Percentiles rank a stretch among this genome's conserved stretches.
These are phyloP conservation scores for Torymus auratus DNA, from an alignment of 2,888 invertebrate genomes.

Conservation along the genomic window DNA sequence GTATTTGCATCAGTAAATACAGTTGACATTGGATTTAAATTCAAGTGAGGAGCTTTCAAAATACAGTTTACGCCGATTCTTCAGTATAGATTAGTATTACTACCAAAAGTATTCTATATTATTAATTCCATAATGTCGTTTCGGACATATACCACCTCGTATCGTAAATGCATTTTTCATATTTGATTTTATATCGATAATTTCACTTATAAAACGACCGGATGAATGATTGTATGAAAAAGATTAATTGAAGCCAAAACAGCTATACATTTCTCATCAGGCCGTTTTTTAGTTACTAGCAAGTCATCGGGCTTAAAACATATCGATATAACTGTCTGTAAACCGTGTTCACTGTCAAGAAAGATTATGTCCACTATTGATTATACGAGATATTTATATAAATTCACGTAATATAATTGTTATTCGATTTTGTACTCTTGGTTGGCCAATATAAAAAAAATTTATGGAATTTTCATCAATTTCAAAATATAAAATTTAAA, in stretches of 20 bases:
- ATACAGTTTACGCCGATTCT: slow-evolving; percentile 2
- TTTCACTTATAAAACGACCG: neutral
- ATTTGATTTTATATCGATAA: neutral
- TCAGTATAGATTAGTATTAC: neutral
- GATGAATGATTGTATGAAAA: neutral
- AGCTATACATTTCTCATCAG: slow-evolving; percentile 25
- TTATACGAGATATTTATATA: neutral
- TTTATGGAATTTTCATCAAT: too few relatives aligned
- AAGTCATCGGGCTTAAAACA: slow-evolving; percentile 28
- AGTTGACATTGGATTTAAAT: slow-evolving; percentile 29
- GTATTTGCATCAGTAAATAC: slow-evolving; percentile 39
- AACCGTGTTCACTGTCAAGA: slow-evolving; percentile 25
- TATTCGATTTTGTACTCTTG: too few relatives aligned
- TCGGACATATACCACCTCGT: too few relatives aligned
- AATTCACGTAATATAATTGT: too few relatives aligned
- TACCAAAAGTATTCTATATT: too few relatives aligned
- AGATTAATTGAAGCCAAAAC: slow-evolving; percentile 24
- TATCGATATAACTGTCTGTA: neutral
- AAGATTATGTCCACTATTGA: slow-evolving; percentile 22
- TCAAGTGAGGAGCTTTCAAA: neutral
- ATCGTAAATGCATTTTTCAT: too few relatives aligned
- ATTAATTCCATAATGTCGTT: too few relatives aligned
- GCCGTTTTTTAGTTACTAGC: slow-evolving; percentile 11
- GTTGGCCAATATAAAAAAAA: too few relatives aligned
- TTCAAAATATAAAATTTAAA: too few relatives aligned